Evolutionary conservation across 2,113 vertebrate genomes (phyloP).

Genomic region (Scytalopus superciliaris): DNA sequence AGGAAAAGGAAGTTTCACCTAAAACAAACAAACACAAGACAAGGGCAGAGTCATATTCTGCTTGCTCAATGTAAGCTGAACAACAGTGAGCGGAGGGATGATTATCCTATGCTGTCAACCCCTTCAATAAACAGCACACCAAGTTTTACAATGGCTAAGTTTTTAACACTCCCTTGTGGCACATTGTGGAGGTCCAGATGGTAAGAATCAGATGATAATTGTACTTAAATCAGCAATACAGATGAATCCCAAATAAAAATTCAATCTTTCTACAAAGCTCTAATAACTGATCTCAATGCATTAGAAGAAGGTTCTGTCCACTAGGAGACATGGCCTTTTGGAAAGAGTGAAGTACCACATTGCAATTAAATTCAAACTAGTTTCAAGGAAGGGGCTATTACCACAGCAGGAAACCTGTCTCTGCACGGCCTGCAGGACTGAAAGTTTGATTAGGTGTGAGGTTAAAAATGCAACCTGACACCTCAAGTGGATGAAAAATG

Average conservation of each 20-base stretch:
- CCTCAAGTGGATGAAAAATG: background rate
- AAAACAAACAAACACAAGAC: slow-evolving; percentile 54
- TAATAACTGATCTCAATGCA: background rate
- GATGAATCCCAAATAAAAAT: background rate
- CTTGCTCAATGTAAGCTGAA: background rate
- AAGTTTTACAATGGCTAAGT: background rate
- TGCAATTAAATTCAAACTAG: background rate
- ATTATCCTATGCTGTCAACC: background rate
- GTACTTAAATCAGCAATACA: background rate
- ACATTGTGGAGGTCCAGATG: background rate
- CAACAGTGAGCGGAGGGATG: background rate
- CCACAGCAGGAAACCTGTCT: background rate
- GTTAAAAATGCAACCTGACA: slow-evolving; percentile 3
- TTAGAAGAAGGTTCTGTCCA: background rate
- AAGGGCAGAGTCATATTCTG: slow-evolving; percentile 8
- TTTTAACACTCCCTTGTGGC: background rate
- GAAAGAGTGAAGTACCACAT: background rate
- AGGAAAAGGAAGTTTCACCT: slow-evolving; percentile 99
- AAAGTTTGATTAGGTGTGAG: slow-evolving; percentile 4
- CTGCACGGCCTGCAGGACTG: background rate
- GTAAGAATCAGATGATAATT: background rate
- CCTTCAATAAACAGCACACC: background rate
- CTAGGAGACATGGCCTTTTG: background rate
- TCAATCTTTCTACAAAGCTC: background rate
- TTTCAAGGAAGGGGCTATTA: background rate